These are phyloP conservation scores for Drosophila novamexicana DNA, from an alignment of 1,140 invertebrate species.

Conservation along the genomic window DNA sequence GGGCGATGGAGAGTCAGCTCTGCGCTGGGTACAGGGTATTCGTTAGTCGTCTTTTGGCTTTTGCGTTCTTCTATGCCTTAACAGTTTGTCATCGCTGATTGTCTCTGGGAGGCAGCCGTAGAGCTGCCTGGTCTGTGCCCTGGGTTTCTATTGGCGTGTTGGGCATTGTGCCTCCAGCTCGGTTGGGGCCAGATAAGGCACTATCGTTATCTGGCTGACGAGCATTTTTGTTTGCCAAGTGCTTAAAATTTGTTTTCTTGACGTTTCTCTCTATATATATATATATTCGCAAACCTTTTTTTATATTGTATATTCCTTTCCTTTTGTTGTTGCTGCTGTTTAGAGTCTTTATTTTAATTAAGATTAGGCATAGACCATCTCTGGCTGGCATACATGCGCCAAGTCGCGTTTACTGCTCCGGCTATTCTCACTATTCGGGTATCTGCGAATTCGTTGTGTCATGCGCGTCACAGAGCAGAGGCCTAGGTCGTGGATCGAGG, in stretches of 20 bases:
- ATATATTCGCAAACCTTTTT: slow-evolving; percentile 52
- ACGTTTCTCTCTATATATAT: slow-evolving; percentile 38
- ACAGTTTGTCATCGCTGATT: slow-evolving; percentile 17
- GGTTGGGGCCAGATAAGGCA: slow-evolving; percentile 62
- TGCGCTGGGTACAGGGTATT: no score
- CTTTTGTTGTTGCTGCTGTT: not conserved
- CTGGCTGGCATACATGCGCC: slow-evolving; percentile 25
- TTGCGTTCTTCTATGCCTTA: not conserved
- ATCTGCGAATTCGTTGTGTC: slow-evolving; percentile 16
- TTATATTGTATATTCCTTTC: not conserved
- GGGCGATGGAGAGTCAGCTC: no score
- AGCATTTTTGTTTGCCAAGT: slow-evolving; percentile 71
- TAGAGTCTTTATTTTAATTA: slow-evolving; percentile 49
- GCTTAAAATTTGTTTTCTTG: slow-evolving; percentile 50
- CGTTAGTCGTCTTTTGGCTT: no score
- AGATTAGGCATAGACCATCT: slow-evolving; percentile 46
- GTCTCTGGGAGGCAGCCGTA: not conserved
- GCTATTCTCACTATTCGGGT: slow-evolving; percentile 5
- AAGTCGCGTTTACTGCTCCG: slow-evolving; percentile 9
- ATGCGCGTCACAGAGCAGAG: slow-evolving; percentile 24
- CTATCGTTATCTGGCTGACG: slow-evolving; percentile 56
- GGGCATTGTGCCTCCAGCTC: slow-evolving; percentile 39
- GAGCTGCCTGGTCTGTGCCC: not conserved
- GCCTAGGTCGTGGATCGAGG: slow-evolving; percentile 9
- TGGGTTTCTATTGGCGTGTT: slow-evolving; percentile 54